These are phyloP conservation scores for Holocentrus rufus DNA, from an alignment of 2,797 vertebrate genomes.

Conservation along the genomic window DNA sequence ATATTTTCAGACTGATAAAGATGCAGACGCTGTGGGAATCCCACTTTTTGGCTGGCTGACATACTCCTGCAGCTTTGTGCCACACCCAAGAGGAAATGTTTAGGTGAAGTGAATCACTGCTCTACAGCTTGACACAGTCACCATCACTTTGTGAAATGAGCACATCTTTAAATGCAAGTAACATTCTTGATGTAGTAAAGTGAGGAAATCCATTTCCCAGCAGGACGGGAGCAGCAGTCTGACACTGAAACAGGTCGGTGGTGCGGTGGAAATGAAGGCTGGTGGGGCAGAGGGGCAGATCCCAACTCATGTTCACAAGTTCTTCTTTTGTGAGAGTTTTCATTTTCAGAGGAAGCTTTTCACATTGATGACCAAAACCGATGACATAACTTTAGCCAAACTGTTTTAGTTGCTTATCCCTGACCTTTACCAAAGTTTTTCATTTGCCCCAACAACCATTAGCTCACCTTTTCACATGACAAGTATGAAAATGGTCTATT, in stretches of 20 bases:
- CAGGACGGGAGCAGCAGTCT: too few relatives aligned
- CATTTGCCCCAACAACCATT: too few relatives aligned
- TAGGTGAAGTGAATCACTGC: not conserved
- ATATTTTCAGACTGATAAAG: conserved; percentile 38
- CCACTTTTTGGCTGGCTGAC: not conserved
- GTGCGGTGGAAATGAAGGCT: not conserved
- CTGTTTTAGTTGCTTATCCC: too few relatives aligned
- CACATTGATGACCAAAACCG: too few relatives aligned
- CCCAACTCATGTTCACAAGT: too few relatives aligned
- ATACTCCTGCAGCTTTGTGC: not conserved
- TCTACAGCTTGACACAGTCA: not conserved
- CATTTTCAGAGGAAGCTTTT: too few relatives aligned
- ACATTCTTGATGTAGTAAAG: not conserved
- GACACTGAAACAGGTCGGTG: not conserved
- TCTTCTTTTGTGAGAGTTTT: too few relatives aligned
- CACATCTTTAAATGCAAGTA: not conserved
- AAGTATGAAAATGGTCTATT: too few relatives aligned
- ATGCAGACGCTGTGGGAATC: conserved; percentile 51
- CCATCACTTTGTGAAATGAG: not conserved
- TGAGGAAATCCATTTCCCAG: not conserved
- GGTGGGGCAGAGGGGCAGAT: too few relatives aligned
- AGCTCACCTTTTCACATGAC: too few relatives aligned
- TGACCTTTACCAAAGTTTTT: too few relatives aligned
- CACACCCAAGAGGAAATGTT: not conserved
- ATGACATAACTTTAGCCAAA: too few relatives aligned